Evolutionary conservation across 2,888 invertebrate species (phyloP).

Genomic region (Euclidia mi): DNA sequence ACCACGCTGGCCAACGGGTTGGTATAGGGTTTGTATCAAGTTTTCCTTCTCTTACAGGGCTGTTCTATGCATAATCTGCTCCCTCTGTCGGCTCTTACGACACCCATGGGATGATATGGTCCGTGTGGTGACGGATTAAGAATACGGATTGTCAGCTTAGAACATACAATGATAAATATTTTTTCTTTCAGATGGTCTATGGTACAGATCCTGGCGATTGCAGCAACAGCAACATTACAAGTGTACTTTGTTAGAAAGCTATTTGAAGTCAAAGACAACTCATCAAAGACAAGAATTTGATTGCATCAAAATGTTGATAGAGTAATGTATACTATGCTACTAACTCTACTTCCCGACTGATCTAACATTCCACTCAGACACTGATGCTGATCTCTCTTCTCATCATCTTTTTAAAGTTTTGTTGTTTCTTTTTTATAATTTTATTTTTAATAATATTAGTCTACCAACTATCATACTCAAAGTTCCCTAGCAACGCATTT

Average conservation of each 20-base stretch:
- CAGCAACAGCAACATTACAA: constrained; percentile 93
- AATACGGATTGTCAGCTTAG: too few relatives aligned
- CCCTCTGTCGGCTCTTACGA: too few relatives aligned
- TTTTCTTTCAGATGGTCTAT: constrained; percentile 92
- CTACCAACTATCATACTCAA: constrained; percentile 15
- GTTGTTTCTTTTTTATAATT: constrained; percentile 25
- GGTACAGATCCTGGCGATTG: constrained; percentile 95
- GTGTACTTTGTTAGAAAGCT: constrained; percentile 97
- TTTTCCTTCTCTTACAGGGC: too few relatives aligned
- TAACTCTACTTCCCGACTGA: constrained; percentile 52
- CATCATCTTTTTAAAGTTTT: constrained; percentile 4
- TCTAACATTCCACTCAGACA: constrained; percentile 58
- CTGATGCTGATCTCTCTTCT: constrained; percentile 40
- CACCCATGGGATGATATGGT: too few relatives aligned
- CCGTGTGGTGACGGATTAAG: too few relatives aligned
- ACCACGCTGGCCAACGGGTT: too few relatives aligned
- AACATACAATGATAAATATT: background rate
- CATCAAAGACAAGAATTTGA: constrained; percentile 90
- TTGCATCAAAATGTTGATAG: constrained; percentile 17
- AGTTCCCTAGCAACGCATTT: background rate
- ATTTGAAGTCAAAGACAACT: constrained; percentile 94
- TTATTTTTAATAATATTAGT: background rate
- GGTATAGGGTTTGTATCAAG: too few relatives aligned
- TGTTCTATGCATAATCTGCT: too few relatives aligned
- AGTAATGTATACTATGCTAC: constrained; percentile 8